Evolutionary conservation across 2,113 vertebrate genomes (phyloP).

Genomic region (Rhadina sibilatrix): DNA sequence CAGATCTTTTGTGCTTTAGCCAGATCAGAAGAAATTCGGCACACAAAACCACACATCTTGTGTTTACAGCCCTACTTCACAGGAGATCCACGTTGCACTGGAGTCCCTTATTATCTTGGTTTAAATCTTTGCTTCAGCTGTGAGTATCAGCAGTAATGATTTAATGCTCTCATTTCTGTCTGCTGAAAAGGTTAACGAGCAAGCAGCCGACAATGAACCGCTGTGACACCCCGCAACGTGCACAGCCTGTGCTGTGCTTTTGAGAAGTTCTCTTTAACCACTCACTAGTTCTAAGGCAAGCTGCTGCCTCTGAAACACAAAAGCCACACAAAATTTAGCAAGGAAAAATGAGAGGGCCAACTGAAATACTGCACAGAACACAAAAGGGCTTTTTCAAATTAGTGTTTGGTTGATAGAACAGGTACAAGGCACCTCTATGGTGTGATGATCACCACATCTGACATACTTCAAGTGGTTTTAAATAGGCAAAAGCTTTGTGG

Average conservation of each 20-base stretch:
- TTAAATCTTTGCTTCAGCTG: neutral
- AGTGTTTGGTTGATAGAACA: neutral
- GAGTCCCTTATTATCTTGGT: neutral
- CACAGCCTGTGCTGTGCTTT: neutral
- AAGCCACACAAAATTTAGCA: neutral
- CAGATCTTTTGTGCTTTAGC: neutral
- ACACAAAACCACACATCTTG: neutral
- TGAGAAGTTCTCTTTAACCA: neutral
- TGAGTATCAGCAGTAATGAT: neutral
- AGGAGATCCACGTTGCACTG: neutral
- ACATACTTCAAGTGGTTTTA: neutral
- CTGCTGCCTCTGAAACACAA: neutral
- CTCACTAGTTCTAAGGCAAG: neutral
- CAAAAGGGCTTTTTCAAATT: neutral
- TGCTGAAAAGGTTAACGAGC: conserved; percentile 24
- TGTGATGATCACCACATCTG: neutral
- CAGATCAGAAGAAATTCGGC: neutral
- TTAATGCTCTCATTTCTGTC: neutral
- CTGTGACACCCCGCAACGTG: neutral
- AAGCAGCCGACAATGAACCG: neutral
- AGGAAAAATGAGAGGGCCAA: neutral
- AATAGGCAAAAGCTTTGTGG: neutral
- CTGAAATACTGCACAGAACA: neutral
- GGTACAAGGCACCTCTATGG: neutral
- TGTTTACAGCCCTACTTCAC: neutral